Conservation (phyloP, 2,797 vertebrate species). For the Pseudomugil gertrudae region DNA sequence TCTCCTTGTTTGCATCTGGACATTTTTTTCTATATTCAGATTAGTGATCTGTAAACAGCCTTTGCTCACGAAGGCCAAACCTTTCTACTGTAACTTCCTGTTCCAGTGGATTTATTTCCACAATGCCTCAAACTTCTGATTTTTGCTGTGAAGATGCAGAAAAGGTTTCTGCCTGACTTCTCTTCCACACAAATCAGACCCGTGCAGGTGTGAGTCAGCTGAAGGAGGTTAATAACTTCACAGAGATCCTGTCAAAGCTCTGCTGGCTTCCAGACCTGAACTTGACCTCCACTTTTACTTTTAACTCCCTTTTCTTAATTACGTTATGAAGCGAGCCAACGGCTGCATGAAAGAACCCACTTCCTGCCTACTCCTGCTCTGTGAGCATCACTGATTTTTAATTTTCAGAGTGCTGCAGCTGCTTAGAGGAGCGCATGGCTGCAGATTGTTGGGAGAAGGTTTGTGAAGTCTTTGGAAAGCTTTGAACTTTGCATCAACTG, state of each 20-base stretch:
- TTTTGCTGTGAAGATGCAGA: neutral
- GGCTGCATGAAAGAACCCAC: neutral
- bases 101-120: neutral
- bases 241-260: neutral
- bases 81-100: neutral
- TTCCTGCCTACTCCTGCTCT: neutral
- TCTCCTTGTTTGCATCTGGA: neutral
- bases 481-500: neutral
- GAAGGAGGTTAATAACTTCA: too few species aligned
- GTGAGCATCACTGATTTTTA: neutral
- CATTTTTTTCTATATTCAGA: neutral
- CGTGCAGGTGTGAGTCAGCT: too few species aligned
- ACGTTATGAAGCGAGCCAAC: neutral
- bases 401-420: neutral
- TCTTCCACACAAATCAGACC: too few species aligned
- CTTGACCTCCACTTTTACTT: neutral
- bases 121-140: neutral
- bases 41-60: too few species aligned
- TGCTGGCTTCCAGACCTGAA: neutral
- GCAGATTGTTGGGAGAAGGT: neutral
- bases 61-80: neutral
- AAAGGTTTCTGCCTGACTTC: neutral
- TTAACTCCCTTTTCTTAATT: neutral
- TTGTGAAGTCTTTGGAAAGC: neutral
- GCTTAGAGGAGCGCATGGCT: neutral